phyloP scores from a whole-genome alignment of 2,888 invertebrate genomes.

The Torymus tubicola region DNA sequence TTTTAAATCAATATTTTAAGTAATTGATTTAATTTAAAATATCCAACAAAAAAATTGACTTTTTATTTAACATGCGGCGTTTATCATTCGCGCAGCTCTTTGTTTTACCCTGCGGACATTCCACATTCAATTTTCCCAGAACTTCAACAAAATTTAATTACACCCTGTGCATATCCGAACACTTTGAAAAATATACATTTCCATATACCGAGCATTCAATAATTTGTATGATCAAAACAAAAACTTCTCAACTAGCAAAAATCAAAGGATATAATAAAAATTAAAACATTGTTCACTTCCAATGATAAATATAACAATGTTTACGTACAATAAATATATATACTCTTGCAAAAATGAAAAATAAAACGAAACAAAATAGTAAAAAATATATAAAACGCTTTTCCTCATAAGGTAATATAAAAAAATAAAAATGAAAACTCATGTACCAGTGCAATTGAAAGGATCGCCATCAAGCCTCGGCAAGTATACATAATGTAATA shows the following conservation, averaged over 20 bases:
- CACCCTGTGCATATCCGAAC: background rate
- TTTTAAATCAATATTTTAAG: too few relatives aligned
- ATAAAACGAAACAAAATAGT: too few relatives aligned
- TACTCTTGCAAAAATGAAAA: conserved; percentile 11
- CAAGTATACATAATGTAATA: conserved; percentile 40
- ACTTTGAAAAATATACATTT: too few relatives aligned
- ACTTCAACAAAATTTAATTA: conserved; percentile 5
- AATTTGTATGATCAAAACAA: background rate
- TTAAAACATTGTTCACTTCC: background rate
- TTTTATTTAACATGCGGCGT: too few relatives aligned
- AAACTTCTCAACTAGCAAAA: conserved; percentile 1
- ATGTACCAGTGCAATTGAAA: conserved; percentile 37
- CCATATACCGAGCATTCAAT: background rate
- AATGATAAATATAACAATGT: background rate
- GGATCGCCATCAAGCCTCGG: conserved; percentile 8
- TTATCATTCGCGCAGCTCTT: too few relatives aligned
- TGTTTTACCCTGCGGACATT: background rate
- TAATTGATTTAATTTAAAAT: too few relatives aligned
- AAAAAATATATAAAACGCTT: too few relatives aligned
- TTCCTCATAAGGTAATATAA: too few relatives aligned
- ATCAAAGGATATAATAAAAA: conserved; percentile 2
- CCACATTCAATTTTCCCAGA: background rate
- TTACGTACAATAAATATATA: conserved; percentile 7
- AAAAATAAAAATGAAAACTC: too few relatives aligned
- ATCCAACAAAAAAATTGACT: too few relatives aligned